Evolutionary conservation across 2,113 vertebrate genomes (phyloP), one percentile per base, ranked within the genome.

Genomic region (Anhinga rufa): DNA sequence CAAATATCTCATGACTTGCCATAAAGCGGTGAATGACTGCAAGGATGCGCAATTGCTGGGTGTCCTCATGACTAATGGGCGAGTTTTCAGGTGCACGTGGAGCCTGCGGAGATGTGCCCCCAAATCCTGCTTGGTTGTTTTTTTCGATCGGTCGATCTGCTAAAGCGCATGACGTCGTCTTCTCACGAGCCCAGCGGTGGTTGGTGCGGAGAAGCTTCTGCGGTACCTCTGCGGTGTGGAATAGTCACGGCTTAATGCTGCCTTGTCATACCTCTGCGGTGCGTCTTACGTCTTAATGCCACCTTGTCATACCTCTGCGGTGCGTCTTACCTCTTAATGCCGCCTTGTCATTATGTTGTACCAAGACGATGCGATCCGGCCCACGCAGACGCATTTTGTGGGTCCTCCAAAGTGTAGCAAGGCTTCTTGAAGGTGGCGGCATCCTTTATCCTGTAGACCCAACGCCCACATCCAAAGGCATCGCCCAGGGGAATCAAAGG

Each of bases 1-100:
- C 94, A 90, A 90, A 68, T 82, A 93, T 55, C 95, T 93, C 95
- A 54, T 94, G 96, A 93, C 90, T 94, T 66, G 84, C 92, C 90
- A 57, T 52, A 22, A 14, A 93, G 83, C 89, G 4, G n/a, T 17
- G 92, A 91, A 57, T 78, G 95, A 80, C 93, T 94, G 93, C 40
- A 3, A 34, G 89, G 95, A 96, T 92, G 90, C 12, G 87, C 93
- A 69, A 19, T 78, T 57, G 60, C 93, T 57, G 93, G 84, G 64
- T 6, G 69, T 54, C 92, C 88, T 70, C 90, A n/a, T 95, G 95
- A 94, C 92, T 91, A 38, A 91, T 3, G 69, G 70, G 14, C 28
- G 94, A 93, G 75, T 26, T 84, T 54, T 81, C 95, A 75, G 92
- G 93, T 91, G 96, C 93, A 88, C 79, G 36, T 64, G 91, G 95